These are phyloP conservation scores for Hybognathus amarus DNA, from an alignment of 2,797 vertebrate genomes.

Conservation along the genomic window DNA sequence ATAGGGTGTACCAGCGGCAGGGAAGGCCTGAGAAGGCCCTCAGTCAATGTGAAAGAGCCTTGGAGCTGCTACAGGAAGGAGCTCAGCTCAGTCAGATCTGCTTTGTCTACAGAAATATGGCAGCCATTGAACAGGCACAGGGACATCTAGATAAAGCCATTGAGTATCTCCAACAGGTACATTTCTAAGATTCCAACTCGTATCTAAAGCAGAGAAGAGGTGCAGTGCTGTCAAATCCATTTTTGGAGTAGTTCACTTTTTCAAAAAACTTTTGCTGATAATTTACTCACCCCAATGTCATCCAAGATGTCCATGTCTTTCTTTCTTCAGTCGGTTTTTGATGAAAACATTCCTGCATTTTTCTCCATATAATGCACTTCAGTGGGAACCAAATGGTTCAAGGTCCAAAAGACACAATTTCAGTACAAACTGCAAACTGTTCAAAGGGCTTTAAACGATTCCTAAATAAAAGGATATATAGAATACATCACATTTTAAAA, in stretches of 20 bases:
- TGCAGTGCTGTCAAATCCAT: neutral
- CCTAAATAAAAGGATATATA: no score
- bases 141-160: slow-evolving; percentile 67
- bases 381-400: no score
- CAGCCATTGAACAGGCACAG: slow-evolving; percentile 70
- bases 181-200: slow-evolving; percentile 1
- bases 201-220: slow-evolving; percentile 2
- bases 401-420: no score
- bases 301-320: no score
- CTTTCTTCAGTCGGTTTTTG: no score
- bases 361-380: no score
- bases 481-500: neutral
- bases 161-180: slow-evolving; percentile 73
- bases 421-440: no score
- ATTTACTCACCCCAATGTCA: no score
- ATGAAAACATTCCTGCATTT: no score
- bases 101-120: slow-evolving; percentile 73
- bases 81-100: slow-evolving; percentile 67
- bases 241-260: neutral
- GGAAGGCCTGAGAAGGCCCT: slow-evolving; percentile 71
- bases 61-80: slow-evolving; percentile 64
- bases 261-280: no score
- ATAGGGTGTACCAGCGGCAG: slow-evolving; percentile 74
- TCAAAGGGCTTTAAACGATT: no score
- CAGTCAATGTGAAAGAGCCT: slow-evolving; percentile 70